These are phyloP conservation scores for Parazoanthus atlanticus DNA, from an alignment of 92 coral and sea anemone genomes.

Conservation along the genomic window DNA sequence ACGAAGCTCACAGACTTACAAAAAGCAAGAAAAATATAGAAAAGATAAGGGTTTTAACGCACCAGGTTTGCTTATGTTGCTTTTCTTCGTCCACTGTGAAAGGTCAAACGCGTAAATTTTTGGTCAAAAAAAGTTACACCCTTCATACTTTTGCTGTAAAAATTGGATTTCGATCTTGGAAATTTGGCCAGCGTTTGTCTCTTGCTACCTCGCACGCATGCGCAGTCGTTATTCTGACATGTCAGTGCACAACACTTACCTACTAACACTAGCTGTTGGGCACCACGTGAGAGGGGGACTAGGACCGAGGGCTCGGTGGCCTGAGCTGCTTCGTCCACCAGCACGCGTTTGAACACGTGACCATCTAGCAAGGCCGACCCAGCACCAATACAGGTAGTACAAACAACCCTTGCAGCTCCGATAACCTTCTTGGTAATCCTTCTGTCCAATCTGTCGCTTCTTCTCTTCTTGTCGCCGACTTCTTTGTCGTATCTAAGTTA, in stretches of 20 bases:
- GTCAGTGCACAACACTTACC: slow-evolving; percentile 42
- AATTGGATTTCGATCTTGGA: too few species aligned
- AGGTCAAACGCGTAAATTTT: too few species aligned
- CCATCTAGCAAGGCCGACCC: slow-evolving; percentile 72
- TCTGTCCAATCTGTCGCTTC: slow-evolving; percentile 58
- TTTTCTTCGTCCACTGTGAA: too few species aligned
- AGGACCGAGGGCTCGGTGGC: slow-evolving; percentile 85
- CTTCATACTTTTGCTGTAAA: too few species aligned
- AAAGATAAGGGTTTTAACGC: too few species aligned
- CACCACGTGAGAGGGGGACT: slow-evolving; percentile 67
- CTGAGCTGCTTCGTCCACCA: slow-evolving; percentile 91
- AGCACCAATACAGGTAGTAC: slow-evolving; percentile 79
- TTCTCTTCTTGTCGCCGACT: slow-evolving; percentile 49
- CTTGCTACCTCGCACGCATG: too few species aligned
- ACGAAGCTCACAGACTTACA: too few species aligned
- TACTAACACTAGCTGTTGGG: slow-evolving; percentile 68
- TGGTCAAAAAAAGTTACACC: too few species aligned
- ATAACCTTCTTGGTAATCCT: slow-evolving; percentile 58
- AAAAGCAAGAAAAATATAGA: too few species aligned
- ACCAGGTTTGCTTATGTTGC: too few species aligned
- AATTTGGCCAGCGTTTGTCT: too few species aligned
- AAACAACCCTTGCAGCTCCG: slow-evolving; percentile 58
- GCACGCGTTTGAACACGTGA: slow-evolving; percentile 58
- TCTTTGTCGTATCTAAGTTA: slow-evolving; percentile 51
- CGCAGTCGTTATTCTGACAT: too few species aligned